Evolutionary conservation across 2,888 invertebrate genomes (phyloP), one percentile per base, ranked within the genome.

Genomic region (Seira ritae): DNA sequence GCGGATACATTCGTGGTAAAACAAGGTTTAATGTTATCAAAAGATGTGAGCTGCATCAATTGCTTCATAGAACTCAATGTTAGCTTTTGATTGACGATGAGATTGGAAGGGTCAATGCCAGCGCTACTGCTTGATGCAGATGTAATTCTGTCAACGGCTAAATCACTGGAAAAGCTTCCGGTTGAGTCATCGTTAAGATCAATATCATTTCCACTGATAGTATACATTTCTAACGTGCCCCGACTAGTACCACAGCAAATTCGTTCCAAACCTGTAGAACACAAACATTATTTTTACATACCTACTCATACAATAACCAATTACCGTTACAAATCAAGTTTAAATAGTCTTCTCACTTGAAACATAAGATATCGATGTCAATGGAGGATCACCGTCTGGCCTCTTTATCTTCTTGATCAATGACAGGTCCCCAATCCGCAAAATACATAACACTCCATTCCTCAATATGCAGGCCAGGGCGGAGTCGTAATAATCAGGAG

Each of bases 1-100:
- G 96, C 95, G 0, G 97, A 97, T 1, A 97, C 96, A 17, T 96
- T 97, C 0, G 97, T 96, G 74, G 95, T 94, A 90, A 96, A 97
- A 0, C 94, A 92, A 0, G 93, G 93, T 88, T 93, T 93, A 79
- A 94, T 91, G 85, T 93, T 93, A 89, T 96, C 96, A 89, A 96
- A 96, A 85, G 94, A 94, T 1, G 95, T 96, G 78, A 97, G 91
- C 60, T 94, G 93, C 89, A 95, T 94, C 72, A 97, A 92, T 15
- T 93, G 92, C 87, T 94, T 93, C 87, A 86, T 82, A 1, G 85
- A 80, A 10, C 67, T 66, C 15, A 84, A 70, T 1, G 76, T 83
- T 20, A 86, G 60, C 1, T 62, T 10, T 37, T 86, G 84, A 42
- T 85, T 86, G 3, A 82, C 84, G 20, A 82, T 66, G 2, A 87